phyloP scores from a whole-genome alignment of 1,140 invertebrate genomes.

The Lutraria rhynchaena region DNA sequence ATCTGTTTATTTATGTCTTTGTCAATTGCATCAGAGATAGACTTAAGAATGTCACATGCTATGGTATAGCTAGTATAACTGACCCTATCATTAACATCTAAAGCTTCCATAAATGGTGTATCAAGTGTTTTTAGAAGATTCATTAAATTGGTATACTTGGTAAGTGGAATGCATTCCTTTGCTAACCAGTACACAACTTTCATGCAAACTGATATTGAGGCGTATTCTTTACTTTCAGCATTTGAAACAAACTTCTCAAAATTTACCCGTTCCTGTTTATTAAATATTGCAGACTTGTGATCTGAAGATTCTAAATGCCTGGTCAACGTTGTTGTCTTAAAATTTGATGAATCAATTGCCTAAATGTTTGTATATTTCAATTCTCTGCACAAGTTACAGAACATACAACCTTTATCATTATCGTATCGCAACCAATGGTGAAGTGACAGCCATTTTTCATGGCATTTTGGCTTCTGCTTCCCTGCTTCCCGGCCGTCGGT shows the following conservation, averaged over 20 bases:
- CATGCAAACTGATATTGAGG: neutral
- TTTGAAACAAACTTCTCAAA: neutral
- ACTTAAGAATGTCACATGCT: constrained; percentile 2
- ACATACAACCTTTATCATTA: no score
- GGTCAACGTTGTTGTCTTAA: constrained; percentile 6
- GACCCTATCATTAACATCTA: no score
- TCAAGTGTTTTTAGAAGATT: neutral
- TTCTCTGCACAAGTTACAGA: no score
- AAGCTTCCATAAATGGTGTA: neutral
- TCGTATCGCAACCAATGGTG: no score
- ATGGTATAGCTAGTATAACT: neutral
- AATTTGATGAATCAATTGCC: neutral
- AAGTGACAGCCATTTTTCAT: no score
- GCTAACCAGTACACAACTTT: constrained; percentile 23
- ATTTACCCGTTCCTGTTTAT: neutral
- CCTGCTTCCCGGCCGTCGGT: no score
- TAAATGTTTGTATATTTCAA: no score
- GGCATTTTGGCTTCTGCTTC: no score
- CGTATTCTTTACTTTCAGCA: constrained; percentile 5
- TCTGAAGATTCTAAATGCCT: neutral
- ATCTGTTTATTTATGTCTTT: constrained; percentile 8
- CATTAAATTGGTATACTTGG: constrained; percentile 6
- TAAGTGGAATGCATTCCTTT: constrained; percentile 7
- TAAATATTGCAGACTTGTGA: constrained; percentile 1
- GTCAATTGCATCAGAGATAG: constrained; percentile 17